phyloP scores from a whole-genome alignment of 2,888 invertebrate genomes.

The Drosophila silvestris region DNA sequence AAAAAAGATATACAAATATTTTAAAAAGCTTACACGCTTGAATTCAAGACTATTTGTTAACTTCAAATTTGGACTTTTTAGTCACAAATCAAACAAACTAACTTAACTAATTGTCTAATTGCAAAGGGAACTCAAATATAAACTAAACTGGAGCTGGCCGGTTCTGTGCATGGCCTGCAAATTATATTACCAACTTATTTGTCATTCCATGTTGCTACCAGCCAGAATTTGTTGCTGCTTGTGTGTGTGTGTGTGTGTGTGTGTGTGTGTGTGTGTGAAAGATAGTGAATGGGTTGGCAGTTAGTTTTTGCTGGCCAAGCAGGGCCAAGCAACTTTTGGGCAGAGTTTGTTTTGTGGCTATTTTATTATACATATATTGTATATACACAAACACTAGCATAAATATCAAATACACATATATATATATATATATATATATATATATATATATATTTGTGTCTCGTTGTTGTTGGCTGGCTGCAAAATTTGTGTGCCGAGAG shows the following conservation, averaged over 20 bases:
- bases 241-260: conserved; percentile 11
- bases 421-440: conserved; percentile 18
- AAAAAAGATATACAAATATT: neutral
- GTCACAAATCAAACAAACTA: neutral
- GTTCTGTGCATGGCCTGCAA: conserved; percentile 38
- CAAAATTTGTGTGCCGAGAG: conserved; percentile 81
- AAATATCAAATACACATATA: conserved; percentile 59
- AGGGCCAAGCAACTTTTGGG: conserved; percentile 54
- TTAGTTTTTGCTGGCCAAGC: conserved; percentile 62
- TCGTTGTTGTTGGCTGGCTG: conserved; percentile 50
- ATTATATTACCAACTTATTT: conserved; percentile 56
- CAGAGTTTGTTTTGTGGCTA: conserved; percentile 75
- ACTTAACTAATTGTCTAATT: conserved; percentile 25
- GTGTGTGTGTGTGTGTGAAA: conserved; percentile 22
- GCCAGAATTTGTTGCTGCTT: conserved; percentile 30
- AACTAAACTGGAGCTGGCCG: conserved; percentile 7
- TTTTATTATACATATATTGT: conserved; percentile 63
- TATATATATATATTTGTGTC: conserved; percentile 24
- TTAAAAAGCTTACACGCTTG: neutral
- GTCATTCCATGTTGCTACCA: conserved; percentile 43
- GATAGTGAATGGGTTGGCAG: conserved; percentile 38
- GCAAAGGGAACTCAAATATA: conserved; percentile 5
- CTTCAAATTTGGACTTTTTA: neutral
- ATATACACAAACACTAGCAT: conserved; percentile 63
- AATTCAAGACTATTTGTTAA: neutral